phyloP scores from a whole-genome alignment of 2,113 vertebrate species.

The Saiga tatarica region DNA sequence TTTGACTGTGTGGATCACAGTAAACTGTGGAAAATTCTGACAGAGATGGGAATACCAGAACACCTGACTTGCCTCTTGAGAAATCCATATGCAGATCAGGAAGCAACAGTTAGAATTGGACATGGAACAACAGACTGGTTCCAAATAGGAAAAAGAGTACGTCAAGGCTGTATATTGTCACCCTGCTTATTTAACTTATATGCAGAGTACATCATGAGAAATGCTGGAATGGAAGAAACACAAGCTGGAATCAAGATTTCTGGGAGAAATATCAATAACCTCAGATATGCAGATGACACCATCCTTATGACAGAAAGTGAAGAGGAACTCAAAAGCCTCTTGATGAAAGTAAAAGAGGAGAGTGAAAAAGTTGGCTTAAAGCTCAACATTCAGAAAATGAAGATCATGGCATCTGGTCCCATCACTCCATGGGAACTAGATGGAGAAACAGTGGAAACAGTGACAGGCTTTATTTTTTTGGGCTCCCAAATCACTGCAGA shows the following conservation, averaged over 20 bases:
- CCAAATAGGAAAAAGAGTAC: neutral
- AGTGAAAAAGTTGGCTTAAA: too few species aligned
- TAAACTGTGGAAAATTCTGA: neutral
- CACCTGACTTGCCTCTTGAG: neutral
- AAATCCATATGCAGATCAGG: neutral
- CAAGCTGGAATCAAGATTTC: neutral
- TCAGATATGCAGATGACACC: neutral
- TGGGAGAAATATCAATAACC: neutral
- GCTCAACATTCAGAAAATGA: too few species aligned
- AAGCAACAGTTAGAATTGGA: neutral
- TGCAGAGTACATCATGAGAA: neutral
- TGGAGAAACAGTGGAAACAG: too few species aligned
- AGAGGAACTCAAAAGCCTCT: neutral
- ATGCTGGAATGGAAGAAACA: neutral
- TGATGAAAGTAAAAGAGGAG: neutral
- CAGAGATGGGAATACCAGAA: neutral
- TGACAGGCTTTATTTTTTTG: too few species aligned
- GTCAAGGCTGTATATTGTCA: neutral
- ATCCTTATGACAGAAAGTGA: neutral
- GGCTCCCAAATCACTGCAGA: too few species aligned
- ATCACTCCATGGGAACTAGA: too few species aligned
- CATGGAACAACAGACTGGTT: neutral
- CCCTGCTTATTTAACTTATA: neutral
- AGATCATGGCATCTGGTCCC: too few species aligned
- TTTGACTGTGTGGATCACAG: neutral